phyloP scores from a whole-genome alignment of 2,113 vertebrate genomes.

The Microcebus tavaratra region DNA sequence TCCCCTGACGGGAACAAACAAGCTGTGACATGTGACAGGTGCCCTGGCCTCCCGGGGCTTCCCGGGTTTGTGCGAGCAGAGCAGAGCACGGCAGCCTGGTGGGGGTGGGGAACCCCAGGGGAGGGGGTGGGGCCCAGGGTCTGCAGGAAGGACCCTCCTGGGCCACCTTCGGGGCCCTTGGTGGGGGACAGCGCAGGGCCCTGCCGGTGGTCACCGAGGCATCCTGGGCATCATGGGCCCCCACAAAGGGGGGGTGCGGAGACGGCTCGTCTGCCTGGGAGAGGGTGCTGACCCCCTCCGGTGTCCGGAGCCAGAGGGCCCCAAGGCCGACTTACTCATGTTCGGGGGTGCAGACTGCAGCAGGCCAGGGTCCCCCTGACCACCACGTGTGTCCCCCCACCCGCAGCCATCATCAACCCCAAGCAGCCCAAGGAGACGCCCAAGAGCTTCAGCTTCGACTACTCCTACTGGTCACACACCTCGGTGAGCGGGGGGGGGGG shows the following conservation, averaged over 20 bases:
- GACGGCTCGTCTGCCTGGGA: fast-evolving
- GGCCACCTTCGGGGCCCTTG: background rate
- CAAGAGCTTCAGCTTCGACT: slow-evolving; percentile 99
- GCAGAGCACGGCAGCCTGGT: background rate
- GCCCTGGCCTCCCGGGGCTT: background rate
- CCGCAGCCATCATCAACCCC: slow-evolving; percentile 95
- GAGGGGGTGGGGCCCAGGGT: too few relatives aligned
- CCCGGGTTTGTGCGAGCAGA: fast-evolving
- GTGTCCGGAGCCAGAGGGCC: background rate
- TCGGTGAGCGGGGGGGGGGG: slow-evolving; percentile 85
- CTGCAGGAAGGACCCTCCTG: fast-evolving
- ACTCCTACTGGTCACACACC: slow-evolving; percentile 99
- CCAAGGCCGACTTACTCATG: background rate
- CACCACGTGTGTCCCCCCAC: slow-evolving; percentile 55
- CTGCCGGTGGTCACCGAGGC: background rate
- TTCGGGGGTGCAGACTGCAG: fast-evolving
- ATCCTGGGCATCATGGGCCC: background rate
- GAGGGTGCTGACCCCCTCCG: too few relatives aligned
- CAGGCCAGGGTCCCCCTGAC: background rate
- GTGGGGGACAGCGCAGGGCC: background rate
- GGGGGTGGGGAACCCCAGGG: too few relatives aligned
- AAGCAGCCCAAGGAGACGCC: slow-evolving; percentile 97
- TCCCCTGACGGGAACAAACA: too few relatives aligned
- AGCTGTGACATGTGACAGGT: fast-evolving
- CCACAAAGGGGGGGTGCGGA: background rate